A percentile compares a stretch with the other conserved stretches of the same genome.
Evolutionary conservation across 2,888 invertebrate species (phyloP).

Genomic region (Watsonalla binaria): DNA sequence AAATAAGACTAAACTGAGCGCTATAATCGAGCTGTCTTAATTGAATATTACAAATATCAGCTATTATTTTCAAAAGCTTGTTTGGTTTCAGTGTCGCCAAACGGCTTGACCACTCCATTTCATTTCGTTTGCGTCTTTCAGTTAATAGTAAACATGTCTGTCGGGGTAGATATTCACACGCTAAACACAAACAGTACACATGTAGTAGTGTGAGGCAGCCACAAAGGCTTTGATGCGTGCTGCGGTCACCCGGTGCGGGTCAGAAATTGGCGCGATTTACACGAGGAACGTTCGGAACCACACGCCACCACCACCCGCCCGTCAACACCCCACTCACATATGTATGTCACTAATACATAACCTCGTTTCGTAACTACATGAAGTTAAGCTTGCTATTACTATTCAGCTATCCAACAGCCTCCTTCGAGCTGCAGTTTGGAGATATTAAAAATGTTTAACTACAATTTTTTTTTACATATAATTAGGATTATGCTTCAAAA

Average conservation of each 20-base stretch:
- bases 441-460: background rate
- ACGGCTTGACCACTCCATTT: conserved; percentile 21
- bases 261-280: conserved; percentile 69
- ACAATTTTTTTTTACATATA: no score
- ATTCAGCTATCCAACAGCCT: background rate
- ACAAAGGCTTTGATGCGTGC: conserved; percentile 72
- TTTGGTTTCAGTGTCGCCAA: conserved; percentile 4
- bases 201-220: conserved; percentile 44
- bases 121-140: conserved; percentile 26
- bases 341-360: conserved; percentile 14
- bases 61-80: no score
- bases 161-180: conserved; percentile 33
- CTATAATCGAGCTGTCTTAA: no score
- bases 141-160: conserved; percentile 34
- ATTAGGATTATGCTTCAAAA: no score
- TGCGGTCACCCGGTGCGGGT: conserved; percentile 66
- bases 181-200: conserved; percentile 46
- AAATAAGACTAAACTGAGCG: no score
- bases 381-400: background rate
- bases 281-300: conserved; percentile 46
- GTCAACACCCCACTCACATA: conserved; percentile 5
- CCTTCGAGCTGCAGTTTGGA: background rate
- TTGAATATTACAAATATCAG: no score
- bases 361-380: conserved; percentile 6
- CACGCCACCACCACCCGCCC: conserved; percentile 18